Base-by-base conservation (phyloP, 2,797 vertebrate species). In the Eulemur coronatus region DNA sequence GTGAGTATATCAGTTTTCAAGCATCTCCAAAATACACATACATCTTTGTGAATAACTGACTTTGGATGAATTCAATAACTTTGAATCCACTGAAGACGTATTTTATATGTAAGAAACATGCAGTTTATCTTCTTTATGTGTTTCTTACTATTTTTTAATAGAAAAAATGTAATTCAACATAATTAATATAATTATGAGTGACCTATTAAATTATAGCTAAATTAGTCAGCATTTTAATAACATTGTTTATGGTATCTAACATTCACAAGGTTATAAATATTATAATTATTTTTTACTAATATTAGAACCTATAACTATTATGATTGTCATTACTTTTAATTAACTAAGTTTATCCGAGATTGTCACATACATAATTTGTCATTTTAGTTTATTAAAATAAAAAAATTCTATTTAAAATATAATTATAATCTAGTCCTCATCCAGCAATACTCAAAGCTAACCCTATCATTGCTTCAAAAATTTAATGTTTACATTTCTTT, bases 361-460 rank as follows among this genome's bases (percentile, higher is more conserved):
- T 75, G 2, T 46, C 10, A 86, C 48, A 84, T 50, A 48, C 11
- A 76, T 67, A 76, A 38, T 78, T 26, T 82, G 15, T 50, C 50
- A 76, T 78, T 84, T 91, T 57, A 50, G 8, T 43, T 48, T 75
- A 91, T 86, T 70, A 89, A 69, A 95, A 95, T 81, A 91, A 50
- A 65, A 73, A 76, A 59, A 61, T 63, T 33, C 11, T 76, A 52
- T 86, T 89, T 84, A 67, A 75, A 89, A 57, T 84, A 30, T 13
- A 78, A 70, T 96, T 84, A 95, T 10, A 82, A 12, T 73, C n/a
- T 84, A 63, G 5, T 35, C 46, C 7, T 93, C 28, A 75, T 0
- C 2, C 7, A 63, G 6, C 2, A 84, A 95, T 26, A 67, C 20
- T 76, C 52, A 96, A 84, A 84, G 5, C 1, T 72, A 91, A 80